Evolutionary conservation across 2,797 vertebrate species (phyloP), one percentile per base, ranked within the genome.

Genomic region (Microctenopoma stevenorrisi): DNA sequence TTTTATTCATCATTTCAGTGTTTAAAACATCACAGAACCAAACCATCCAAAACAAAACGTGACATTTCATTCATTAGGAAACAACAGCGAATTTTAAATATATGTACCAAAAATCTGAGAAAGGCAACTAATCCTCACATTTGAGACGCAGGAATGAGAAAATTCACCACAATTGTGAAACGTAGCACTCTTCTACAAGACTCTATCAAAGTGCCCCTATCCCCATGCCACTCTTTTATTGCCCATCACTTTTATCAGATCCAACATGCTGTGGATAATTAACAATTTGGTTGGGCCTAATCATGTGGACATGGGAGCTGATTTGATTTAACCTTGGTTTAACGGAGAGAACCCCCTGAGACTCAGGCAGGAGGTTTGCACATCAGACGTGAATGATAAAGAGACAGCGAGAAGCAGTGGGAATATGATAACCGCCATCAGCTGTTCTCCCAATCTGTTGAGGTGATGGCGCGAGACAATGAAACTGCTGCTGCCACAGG

Each of bases 301-400:
- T 90, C 79, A 79, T 66, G 67, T 72, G 65, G 78, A 88, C 83
- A 74, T 76, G 58, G 61, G 63, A 62, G 82, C 53, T 87, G 68
- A 91, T 90, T 90, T 85, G 78, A 91, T 89, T 89, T 88, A 85
- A 89, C 88, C 83, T 89, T 86, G 78, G 81, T 90, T 86, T 86
- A 87, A 83, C 68, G 50, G 79, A 65, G 44, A 74, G 37, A 74
- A 57, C 50, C 82, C 84, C 73, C 26, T 0, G 83, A 76, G 83
- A 86, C 64, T 37, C 50, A 40, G 38, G 61, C 65, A 74, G 72
- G 53, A 79, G 76, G 74, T 77, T 72, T 11, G 22, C 60, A 53
- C 58, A 70, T 67, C 22, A 49, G 56, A 69, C 72, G 53, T 74
- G 67, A 89, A 74, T 56, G 59, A 61, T 69, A 72, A 83, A 86